Percentiles rank a stretch among this genome's conserved stretches.
Conservation (phyloP, 2,797 vertebrate species). For the Delichon dasypus region DNA sequence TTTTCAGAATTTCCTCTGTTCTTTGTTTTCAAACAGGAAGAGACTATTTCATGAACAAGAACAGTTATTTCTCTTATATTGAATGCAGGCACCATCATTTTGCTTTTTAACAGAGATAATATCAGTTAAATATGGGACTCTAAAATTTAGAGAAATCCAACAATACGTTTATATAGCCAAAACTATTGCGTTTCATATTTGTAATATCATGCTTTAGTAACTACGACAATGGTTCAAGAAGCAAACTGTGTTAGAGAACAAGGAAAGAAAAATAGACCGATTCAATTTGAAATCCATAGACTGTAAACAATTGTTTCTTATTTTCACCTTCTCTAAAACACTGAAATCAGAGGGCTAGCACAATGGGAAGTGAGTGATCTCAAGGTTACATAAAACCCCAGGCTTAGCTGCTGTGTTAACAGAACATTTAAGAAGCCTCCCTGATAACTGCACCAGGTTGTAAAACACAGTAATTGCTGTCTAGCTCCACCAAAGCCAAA, state of each 20-base stretch:
- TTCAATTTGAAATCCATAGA: neutral
- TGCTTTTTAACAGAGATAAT: neutral
- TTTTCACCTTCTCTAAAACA: neutral
- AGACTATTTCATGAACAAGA: neutral
- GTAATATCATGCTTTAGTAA: neutral
- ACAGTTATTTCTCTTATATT: neutral
- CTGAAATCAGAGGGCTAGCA: neutral
- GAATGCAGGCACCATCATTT: neutral
- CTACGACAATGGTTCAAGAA: neutral
- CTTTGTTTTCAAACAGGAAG: conserved; percentile 49
- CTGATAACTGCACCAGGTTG: rapidly evolving
- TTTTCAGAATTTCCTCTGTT: conserved; percentile 43
- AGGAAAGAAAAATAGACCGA: neutral
- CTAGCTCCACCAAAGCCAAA: neutral
- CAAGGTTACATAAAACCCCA: neutral
- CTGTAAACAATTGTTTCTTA: neutral
- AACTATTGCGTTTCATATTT: neutral
- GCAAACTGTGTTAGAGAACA: neutral
- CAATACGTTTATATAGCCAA: neutral
- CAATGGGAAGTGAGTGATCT: neutral
- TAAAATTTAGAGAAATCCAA: neutral
- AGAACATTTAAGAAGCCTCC: neutral
- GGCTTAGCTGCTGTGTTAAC: neutral
- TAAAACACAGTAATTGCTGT: neutral
- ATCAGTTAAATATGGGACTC: neutral